Evolutionary conservation across 2,113 vertebrate genomes (phyloP).

Genomic region (Vidua chalybeata): DNA sequence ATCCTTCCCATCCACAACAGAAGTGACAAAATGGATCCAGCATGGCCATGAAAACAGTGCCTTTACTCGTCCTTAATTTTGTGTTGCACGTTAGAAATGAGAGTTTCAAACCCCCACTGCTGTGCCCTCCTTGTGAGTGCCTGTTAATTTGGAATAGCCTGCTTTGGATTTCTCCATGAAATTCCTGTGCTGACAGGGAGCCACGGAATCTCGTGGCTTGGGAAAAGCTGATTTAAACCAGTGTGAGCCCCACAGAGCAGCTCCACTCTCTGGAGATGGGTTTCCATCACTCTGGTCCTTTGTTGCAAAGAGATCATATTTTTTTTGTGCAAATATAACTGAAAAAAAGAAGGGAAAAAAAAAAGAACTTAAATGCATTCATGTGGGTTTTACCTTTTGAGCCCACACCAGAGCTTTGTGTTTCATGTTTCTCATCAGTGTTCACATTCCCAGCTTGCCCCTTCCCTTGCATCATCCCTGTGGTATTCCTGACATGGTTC

Average conservation of each 20-base stretch:
- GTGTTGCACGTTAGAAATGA: background rate
- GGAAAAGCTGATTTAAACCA: background rate
- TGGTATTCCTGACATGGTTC: background rate
- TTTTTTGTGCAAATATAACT: background rate
- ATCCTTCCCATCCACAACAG: background rate
- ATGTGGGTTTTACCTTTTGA: background rate
- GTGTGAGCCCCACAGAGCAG: accelerated
- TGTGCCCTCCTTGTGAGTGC: background rate
- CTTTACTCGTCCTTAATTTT: background rate
- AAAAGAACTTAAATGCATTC: background rate
- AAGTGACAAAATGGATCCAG: background rate
- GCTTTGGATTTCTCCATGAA: background rate
- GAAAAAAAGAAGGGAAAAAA: background rate
- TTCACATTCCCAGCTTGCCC: no score
- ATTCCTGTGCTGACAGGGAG: background rate
- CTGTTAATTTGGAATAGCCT: background rate
- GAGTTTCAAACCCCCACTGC: background rate
- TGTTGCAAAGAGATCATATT: accelerated
- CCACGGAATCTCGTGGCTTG: background rate
- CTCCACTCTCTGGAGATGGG: background rate
- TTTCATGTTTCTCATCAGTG: background rate
- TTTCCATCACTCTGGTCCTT: background rate
- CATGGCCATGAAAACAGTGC: background rate
- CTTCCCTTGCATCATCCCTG: background rate
- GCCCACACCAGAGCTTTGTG: background rate